Base-by-base conservation (phyloP, 2,797 vertebrate genomes). In the Pangasius djambal region DNA sequence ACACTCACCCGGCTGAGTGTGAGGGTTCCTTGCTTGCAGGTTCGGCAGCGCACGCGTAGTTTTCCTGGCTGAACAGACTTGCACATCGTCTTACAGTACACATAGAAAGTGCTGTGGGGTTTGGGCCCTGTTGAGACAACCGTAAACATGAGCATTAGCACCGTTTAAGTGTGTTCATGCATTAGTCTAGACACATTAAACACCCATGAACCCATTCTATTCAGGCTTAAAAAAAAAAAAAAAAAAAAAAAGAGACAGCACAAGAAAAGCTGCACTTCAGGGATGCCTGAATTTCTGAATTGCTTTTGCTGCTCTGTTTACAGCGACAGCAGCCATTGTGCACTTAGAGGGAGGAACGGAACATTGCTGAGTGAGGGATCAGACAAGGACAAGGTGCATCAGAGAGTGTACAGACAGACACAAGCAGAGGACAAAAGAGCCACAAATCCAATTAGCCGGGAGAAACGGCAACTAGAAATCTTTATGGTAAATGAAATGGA, bases 11-110 rank as follows among this genome's bases (percentile, higher is more conserved):
- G 95, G 89, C 94, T 94, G 90, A 98, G 92, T 0, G 95, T 98
- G 86, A 99, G 94, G 0, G 97, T 97, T 0, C 96, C 95, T 92
- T 98, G 95, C 88, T 91, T 96, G 94, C 98, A 99, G 75, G 86
- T 90, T 79, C 75, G 87, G 86, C 98, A 98, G 22, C 94, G 95
- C 7, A 97, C 98, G 2, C 98, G 93, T 57, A 99, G 95, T 90
- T 98, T 99, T 72, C 98, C 98, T 0, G 97, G 97, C 90, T 96
- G 96, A 78, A 98, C 90, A 1, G 94, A 94, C 8, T 91, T 91
- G 90, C 98, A 98, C 79, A 93, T 91, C 44, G 92, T 92, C 92
- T 98, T 99, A 95, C 98, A 99, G 87, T 94, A 98, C 86, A 99
- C 96, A 12, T 97, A 98, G 93, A 98, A 98, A 59, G 95, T 96